Base-by-base conservation (phyloP, 2,113 vertebrate genomes). In the Callopanchax toddi region DNA sequence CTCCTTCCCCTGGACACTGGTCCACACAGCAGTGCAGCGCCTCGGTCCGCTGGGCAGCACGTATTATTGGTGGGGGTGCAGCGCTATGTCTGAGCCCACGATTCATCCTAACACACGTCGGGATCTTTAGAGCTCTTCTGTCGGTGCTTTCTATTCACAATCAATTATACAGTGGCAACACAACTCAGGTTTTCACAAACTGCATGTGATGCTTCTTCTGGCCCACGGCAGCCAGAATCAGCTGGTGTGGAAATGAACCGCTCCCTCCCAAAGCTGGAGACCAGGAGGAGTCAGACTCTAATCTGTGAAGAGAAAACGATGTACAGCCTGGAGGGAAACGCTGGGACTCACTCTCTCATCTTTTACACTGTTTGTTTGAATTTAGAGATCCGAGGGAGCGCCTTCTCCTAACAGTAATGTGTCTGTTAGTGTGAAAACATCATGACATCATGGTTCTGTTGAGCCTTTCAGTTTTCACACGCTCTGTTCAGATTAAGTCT, bases 201-300 rank as follows among this genome's bases (percentile, higher is more conserved):
- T 32, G 43, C 58, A 50, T 52, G 46, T 50, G 64, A 55, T 79
- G 60, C 51, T 78, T 9, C 22, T 67, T 34, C 17, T 61, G 60
- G 84, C 84, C 80, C 60, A 45, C 37, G 60, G 84, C 80, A 1
- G 53, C 36, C 49, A 59, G 72, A 76, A 64, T 67, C 62, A 54
- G 71, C 15, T 20, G 82, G 60, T 78, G 78, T 74, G 68, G 74
- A 83, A 83, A 83, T 68, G 76, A 86, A 36, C 45, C 45, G 49
- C 65, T 86, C 37, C 42, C 49, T 78, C 63, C 39, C 22, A 75
- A 49, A 75, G 64, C 76, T 46, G 44, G 36, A 70, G 77, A 83
- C 60, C 74, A 70, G 81, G 85, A 84, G 83, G 81, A 87, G 82
- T 78, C 65, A 58, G 59, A 60, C 73, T 76, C 42, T 85, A 83